Conservation (phyloP, 1,140 invertebrate species). For the Bradysia coprophila region DNA sequence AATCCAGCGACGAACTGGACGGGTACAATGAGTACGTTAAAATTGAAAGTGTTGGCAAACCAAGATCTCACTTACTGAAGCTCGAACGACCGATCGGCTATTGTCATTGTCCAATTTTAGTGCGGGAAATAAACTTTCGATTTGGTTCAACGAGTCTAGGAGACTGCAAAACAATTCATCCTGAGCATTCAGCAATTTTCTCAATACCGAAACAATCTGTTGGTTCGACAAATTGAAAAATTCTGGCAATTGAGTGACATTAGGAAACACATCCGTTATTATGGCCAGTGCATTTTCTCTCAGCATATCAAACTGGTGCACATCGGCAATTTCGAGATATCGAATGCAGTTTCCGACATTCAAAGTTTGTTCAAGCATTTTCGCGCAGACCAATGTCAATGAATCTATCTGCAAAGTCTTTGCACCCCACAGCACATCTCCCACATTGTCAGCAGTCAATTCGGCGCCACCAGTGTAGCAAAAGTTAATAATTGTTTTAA, state of each 20-base stretch:
- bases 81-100: not conserved
- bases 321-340: not conserved
- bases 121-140: not conserved
- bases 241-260: not conserved
- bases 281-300: not conserved
- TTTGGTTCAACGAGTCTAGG: not conserved
- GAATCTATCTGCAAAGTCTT: not conserved
- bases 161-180: not conserved
- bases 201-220: not conserved
- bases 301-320: not conserved
- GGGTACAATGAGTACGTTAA: too few relatives aligned
- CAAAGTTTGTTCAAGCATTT: not conserved
- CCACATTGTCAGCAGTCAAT: not conserved
- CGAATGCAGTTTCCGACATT: not conserved
- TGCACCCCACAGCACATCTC: not conserved
- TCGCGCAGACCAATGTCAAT: not conserved
- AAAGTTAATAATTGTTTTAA: not conserved
- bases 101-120: not conserved
- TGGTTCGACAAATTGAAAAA: not conserved
- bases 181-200: not conserved
- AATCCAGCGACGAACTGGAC: not conserved
- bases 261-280: not conserved
- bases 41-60: not conserved
- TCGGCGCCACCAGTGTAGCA: not conserved
- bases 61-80: not conserved